Base-by-base conservation (phyloP, 2,888 invertebrate species). In the Caenorhabditis zanzibari region DNA sequence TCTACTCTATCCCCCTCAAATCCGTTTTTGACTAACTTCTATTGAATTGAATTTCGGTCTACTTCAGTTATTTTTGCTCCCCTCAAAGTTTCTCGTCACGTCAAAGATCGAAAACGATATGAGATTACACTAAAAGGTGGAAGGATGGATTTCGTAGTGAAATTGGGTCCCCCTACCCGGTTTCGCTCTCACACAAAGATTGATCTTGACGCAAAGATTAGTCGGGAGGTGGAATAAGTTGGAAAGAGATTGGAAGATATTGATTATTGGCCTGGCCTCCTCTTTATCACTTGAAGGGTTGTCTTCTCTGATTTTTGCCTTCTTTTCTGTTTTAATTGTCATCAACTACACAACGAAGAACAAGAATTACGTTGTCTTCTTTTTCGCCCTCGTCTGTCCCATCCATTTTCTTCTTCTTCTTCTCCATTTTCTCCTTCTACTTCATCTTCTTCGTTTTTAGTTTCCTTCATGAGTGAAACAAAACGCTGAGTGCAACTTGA, bases 401-500 rank as follows among this genome's bases (percentile, higher is more conserved):
- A n/a, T 19, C 54, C 54, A 54, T 24, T 26, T 32, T 58, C 44
- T 38, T 26, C 22, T 68, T 54, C 54, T 68, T 54, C 52, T 3
- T 35, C 41, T 71, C 44, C 26, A 28, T 19, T 32, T 71, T 59
- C 10, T 49, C 12, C 26, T 49, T 35, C 28, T 38, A 35, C 24
- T 47, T 59, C 56, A 35, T 26, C 26, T 71, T 71, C 58, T 71
- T 71, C 41, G 9, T 38, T 58, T 58, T 59, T 58, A 44, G 41
- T 56, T 69, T 69, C 16, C 16, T 41, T 69, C 56, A 26, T 56
- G 58, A 76, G 76, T 44, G 68, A 76, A 76, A 76, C 68, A 76
- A 61, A 69, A 69, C n/a, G 61, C 68, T 69, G 77, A 77, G 69
- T 77, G 77, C 77, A 77, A 77, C 77, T 77, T 77, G 77, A 77